These are phyloP conservation scores for Conopomorpha cramerella DNA, from an alignment of 1,140 invertebrate species.

Conservation along the genomic window DNA sequence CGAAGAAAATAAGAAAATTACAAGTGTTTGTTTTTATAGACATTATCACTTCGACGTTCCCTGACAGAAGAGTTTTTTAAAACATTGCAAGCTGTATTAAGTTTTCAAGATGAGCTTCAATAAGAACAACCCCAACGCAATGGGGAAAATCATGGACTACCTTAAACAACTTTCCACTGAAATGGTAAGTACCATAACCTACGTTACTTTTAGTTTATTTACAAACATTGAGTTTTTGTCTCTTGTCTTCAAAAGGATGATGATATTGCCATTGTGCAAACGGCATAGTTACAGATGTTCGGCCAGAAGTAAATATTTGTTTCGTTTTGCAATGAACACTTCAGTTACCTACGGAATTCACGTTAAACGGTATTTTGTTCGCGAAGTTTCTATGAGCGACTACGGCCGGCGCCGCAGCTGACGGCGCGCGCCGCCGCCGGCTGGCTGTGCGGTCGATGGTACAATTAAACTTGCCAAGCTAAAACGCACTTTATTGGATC, in stretches of 20 bases:
- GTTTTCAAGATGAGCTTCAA: constrained; percentile 56
- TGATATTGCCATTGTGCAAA: no score
- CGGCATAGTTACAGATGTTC: no score
- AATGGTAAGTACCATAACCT: constrained; percentile 57
- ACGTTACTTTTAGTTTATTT: no score
- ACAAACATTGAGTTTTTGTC: no score
- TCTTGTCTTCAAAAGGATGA: no score
- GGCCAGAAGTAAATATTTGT: no score
- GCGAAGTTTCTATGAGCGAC: constrained; percentile 14
- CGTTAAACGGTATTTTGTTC: no score
- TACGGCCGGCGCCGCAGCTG: constrained; percentile 1
- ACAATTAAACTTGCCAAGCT: no score
- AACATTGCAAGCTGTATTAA: constrained; percentile 7
- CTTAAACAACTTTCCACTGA: constrained; percentile 52
- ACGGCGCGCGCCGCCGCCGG: constrained; percentile 11
- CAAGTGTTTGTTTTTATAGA: constrained; percentile 32
- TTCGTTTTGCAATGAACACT: no score
- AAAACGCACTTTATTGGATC: no score
- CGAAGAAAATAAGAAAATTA: constrained; percentile 21
- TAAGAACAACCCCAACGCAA: constrained; percentile 49
- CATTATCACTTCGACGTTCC: constrained; percentile 46
- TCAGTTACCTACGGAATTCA: no score
- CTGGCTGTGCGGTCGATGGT: constrained; percentile 19
- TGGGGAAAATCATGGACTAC: constrained; percentile 55
- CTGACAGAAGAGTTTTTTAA: constrained; percentile 18